Base-by-base conservation (phyloP, 2,113 vertebrate genomes). In the Phylloscopus trochiloides region DNA sequence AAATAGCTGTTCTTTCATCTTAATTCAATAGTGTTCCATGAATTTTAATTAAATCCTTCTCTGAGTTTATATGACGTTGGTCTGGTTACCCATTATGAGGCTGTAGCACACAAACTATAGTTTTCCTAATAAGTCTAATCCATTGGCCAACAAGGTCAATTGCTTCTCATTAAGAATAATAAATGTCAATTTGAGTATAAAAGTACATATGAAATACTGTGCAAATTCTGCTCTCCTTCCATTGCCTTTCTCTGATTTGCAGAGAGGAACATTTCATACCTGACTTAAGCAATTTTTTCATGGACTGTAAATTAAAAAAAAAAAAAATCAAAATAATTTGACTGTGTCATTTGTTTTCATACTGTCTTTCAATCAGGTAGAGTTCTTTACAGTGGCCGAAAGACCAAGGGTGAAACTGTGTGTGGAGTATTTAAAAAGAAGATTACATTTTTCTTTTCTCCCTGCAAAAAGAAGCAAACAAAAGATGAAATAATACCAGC, bases 11-110 rank as follows among this genome's bases (percentile, higher is more conserved):
- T 88, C 43, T 70, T 87, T 88, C 58, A 87, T 76, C 50, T 90
- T 80, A 91, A 94, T 85, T 95, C 58, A 81, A 61, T 29, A 90
- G 11, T 2, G 15, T 34, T 29, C 17, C 32, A 29, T 45, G 52
- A 88, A 88, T 93, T 93, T 88, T 86, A 93, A 96, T 95, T 67
- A 94, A 79, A 90, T 54, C 8, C 24, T 88, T 74, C 32, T 88
- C 61, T 65, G 67, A 86, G 67, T 77, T 94, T 48, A 14, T 55
- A 74, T 36, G 32, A 66, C 1, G 18, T 54, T 50, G 17, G 20
- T 71, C 61, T 86, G 40, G 36, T 68, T 81, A 71, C 19, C 6
- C 63, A 61, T 61, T 47, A 84, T 32, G 36, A 88, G 65, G 22
- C 28, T 83, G 77, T 74, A 17, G 7, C 32, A 74, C 11, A 28